phyloP scores from a whole-genome alignment of 2,113 vertebrate species.

The Mustela lutreola region DNA sequence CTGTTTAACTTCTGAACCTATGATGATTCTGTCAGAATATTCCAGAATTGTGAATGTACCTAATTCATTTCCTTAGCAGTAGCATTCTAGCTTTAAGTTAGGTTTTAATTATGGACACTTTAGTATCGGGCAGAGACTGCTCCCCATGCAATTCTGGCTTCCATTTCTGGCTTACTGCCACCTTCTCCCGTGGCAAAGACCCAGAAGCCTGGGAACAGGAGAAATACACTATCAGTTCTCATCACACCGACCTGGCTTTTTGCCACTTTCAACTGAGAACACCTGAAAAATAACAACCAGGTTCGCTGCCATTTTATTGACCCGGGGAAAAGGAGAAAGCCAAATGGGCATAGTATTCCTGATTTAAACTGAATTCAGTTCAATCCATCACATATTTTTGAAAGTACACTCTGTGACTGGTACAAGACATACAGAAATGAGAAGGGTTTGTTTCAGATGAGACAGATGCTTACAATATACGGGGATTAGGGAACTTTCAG shows the following conservation, averaged over 20 bases:
- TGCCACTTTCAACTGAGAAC: slow-evolving; percentile 9
- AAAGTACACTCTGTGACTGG: background rate
- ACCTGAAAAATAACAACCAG: slow-evolving; percentile 57
- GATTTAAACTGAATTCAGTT: slow-evolving; percentile 40
- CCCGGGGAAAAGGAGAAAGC: slow-evolving; percentile 25
- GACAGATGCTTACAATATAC: background rate
- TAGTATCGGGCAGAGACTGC: background rate
- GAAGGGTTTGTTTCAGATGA: background rate
- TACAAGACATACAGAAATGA: background rate
- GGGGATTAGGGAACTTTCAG: background rate
- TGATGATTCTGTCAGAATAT: background rate
- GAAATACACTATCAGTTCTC: slow-evolving; percentile 24
- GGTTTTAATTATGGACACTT: background rate
- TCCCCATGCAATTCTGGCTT: background rate
- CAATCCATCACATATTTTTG: background rate
- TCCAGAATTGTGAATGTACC: background rate
- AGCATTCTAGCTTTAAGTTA: background rate
- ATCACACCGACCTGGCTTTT: slow-evolving; percentile 31
- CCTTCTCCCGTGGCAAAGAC: slow-evolving; percentile 20
- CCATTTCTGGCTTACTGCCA: slow-evolving; percentile 48
- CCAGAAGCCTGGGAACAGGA: slow-evolving; percentile 6
- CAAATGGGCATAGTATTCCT: background rate
- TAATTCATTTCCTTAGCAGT: background rate
- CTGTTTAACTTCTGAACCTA: background rate
- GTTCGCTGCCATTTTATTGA: slow-evolving; percentile 56